These are phyloP conservation scores for Hippocampus abdominalis DNA, from an alignment of 2,113 vertebrate species.

Conservation along the genomic window DNA sequence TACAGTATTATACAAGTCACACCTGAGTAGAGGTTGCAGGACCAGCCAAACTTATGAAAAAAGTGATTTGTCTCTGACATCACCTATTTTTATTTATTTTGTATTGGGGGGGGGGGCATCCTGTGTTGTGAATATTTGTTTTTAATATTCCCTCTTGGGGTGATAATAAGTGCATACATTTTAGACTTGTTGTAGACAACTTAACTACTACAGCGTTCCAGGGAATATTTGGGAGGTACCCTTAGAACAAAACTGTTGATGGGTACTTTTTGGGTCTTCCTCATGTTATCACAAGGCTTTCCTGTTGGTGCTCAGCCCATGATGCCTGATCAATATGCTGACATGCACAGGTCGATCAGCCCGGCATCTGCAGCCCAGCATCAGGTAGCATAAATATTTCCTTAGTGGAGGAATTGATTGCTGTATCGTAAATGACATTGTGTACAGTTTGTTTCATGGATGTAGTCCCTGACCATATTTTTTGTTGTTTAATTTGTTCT, in stretches of 20 bases:
- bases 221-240: not conserved
- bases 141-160: not conserved
- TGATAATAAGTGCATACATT: not conserved
- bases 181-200: not conserved
- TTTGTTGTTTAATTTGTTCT: not conserved
- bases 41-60: no score
- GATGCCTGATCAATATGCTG: conserved; percentile 83
- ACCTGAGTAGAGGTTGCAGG: no score
- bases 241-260: not conserved
- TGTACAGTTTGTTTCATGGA: not conserved
- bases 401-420: not conserved
- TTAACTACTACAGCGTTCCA: not conserved
- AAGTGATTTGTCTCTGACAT: no score
- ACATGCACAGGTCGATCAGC: conserved; percentile 82
- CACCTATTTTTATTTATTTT: no score
- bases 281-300: conserved; percentile 70
- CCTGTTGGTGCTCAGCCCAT: conserved; percentile 78
- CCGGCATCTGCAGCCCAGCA: conserved; percentile 72
- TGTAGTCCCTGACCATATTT: not conserved
- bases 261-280: not conserved
- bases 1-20: no score
- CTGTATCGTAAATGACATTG: not conserved
- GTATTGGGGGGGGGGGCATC: no score
- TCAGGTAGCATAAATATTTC: conserved; percentile 45
- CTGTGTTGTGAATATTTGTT: not conserved